These are phyloP conservation scores for Cirrhinus molitorella DNA, from an alignment of 2,797 vertebrate species.

Conservation along the genomic window DNA sequence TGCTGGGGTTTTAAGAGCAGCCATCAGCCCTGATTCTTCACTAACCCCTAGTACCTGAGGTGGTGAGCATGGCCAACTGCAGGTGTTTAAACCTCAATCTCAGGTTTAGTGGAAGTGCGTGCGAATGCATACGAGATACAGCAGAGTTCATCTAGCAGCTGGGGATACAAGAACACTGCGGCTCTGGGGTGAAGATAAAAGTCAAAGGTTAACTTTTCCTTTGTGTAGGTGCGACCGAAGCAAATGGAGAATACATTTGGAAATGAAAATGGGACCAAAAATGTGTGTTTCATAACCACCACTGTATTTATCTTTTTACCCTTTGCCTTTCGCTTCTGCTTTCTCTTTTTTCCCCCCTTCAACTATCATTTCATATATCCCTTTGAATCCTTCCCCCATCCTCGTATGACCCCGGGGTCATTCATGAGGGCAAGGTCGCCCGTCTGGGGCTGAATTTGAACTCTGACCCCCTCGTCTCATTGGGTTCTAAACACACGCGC, in stretches of 20 bases:
- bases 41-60: slow-evolving; percentile 3
- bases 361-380: slow-evolving; percentile 31
- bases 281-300: slow-evolving; percentile 44
- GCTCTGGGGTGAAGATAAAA: slow-evolving; percentile 24
- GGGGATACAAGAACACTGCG: background rate
- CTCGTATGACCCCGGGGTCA: slow-evolving; percentile 77
- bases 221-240: slow-evolving; percentile 25
- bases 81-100: slow-evolving; percentile 34
- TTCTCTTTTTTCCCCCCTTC: slow-evolving; percentile 31
- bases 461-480: slow-evolving; percentile 80
- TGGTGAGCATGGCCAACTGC: slow-evolving; percentile 15
- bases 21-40: slow-evolving; percentile 41
- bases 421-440: slow-evolving; percentile 79
- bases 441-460: slow-evolving; percentile 82
- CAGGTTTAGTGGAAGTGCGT: slow-evolving; percentile 3
- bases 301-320: slow-evolving; percentile 28
- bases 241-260: slow-evolving; percentile 10
- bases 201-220: slow-evolving; percentile 49
- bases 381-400: slow-evolving; percentile 67
- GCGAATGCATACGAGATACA: background rate
- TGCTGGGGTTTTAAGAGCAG: slow-evolving; percentile 3
- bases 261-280: background rate
- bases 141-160: slow-evolving; percentile 24
- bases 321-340: slow-evolving; percentile 56
- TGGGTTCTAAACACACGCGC: slow-evolving; percentile 74